phyloP scores from a whole-genome alignment of 2,113 vertebrate genomes.

The Lipophrys pholis region DNA sequence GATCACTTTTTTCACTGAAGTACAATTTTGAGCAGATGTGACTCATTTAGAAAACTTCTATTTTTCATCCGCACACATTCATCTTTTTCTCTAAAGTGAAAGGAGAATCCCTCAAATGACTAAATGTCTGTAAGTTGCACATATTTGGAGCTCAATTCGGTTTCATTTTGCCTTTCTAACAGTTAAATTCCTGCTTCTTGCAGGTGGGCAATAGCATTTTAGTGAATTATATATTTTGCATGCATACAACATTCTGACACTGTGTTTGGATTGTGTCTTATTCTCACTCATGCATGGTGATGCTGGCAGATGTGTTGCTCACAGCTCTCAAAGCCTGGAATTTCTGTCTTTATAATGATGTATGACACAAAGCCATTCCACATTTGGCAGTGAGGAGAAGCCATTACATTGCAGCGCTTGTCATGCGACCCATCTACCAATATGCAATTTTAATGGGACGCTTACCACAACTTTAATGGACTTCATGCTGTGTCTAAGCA shows the following conservation, averaged over 20 bases:
- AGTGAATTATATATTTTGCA: conserved; percentile 23
- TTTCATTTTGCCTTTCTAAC: neutral
- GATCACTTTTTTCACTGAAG: no score
- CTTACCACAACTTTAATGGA: conserved; percentile 74
- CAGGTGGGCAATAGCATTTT: conserved; percentile 24
- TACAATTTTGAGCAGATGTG: neutral
- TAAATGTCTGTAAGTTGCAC: neutral
- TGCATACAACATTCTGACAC: conserved; percentile 15
- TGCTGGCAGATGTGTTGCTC: conserved; percentile 37
- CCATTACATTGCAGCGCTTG: conserved; percentile 73
- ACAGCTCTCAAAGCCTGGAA: conserved; percentile 37
- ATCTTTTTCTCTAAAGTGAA: neutral
- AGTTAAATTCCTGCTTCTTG: neutral
- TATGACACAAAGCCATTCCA: conserved; percentile 70
- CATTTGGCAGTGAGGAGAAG: conserved; percentile 71
- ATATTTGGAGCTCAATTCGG: neutral
- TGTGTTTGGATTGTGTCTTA: conserved; percentile 16
- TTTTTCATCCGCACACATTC: neutral
- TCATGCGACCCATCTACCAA: conserved; percentile 71
- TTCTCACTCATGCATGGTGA: conserved; percentile 28
- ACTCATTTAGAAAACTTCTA: no score
- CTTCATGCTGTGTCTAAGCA: conserved; percentile 74
- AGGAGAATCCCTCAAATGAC: neutral
- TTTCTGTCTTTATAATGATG: conserved; percentile 61
- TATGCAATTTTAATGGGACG: conserved; percentile 81